These are phyloP conservation scores for Drosophila meridionalis DNA, from an alignment of 2,888 invertebrate species.

Conservation along the genomic window DNA sequence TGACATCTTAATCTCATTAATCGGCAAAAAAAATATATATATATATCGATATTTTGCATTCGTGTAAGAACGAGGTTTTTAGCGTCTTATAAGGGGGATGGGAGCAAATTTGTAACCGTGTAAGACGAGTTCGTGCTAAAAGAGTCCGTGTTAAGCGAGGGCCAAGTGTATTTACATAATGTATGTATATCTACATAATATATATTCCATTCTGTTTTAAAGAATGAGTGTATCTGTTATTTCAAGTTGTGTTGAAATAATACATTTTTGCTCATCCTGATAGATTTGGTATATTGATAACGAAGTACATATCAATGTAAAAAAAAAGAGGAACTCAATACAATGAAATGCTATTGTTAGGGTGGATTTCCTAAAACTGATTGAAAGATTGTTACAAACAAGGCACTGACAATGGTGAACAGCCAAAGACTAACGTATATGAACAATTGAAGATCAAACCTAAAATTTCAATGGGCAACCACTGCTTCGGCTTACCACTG, in stretches of 20 bases:
- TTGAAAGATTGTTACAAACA: slow-evolving; percentile 34
- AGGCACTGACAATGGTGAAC: slow-evolving; percentile 48
- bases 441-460: slow-evolving; percentile 43
- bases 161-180: no score
- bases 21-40: no score
- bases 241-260: slow-evolving; percentile 56
- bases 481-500: slow-evolving; percentile 71
- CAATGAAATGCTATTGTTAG: slow-evolving; percentile 68
- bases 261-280: slow-evolving; percentile 32
- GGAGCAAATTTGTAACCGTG: no score
- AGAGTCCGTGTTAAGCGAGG: no score
- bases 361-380: slow-evolving; percentile 55
- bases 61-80: no score
- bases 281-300: slow-evolving; percentile 64
- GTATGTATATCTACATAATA: neutral
- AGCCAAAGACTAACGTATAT: slow-evolving; percentile 42
- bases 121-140: no score
- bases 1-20: no score
- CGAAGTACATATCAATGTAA: slow-evolving; percentile 33
- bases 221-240: slow-evolving; percentile 32
- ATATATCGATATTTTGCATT: no score
- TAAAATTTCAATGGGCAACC: slow-evolving; percentile 72
- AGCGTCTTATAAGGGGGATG: no score
- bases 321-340: slow-evolving; percentile 67
- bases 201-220: slow-evolving; percentile 6